phyloP scores from a whole-genome alignment of 2,888 invertebrate species.

The Arge pagana region DNA sequence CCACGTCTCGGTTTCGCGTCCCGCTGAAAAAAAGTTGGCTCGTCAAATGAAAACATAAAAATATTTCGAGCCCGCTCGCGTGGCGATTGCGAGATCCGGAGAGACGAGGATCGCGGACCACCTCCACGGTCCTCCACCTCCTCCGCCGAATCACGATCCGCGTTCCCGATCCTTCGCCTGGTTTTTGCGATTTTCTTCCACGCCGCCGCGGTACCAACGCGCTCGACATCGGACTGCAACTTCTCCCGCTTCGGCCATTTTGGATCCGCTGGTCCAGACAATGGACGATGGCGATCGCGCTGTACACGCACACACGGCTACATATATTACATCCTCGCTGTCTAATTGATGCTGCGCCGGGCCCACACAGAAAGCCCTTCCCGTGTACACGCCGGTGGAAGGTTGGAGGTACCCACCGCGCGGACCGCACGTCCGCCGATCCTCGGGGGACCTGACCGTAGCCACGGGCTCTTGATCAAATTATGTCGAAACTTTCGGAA shows the following conservation, averaged over 20 bases:
- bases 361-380: slow-evolving; percentile 38
- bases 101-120: slow-evolving; percentile 36
- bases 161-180: slow-evolving; percentile 14
- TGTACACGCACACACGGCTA: slow-evolving; percentile 17
- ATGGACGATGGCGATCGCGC: slow-evolving; percentile 34
- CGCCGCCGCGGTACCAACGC: slow-evolving; percentile 2
- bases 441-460: no score
- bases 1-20: background rate
- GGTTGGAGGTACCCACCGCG: background rate
- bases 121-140: slow-evolving; percentile 15
- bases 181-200: slow-evolving; percentile 18
- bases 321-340: slow-evolving; percentile 40
- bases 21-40: slow-evolving; percentile 6
- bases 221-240: background rate
- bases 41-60: slow-evolving; percentile 49
- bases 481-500: no score
- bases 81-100: slow-evolving; percentile 38
- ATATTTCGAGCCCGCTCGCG: slow-evolving; percentile 38
- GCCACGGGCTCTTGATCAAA: no score
- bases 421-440: no score
- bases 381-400: no score
- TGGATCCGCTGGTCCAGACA: slow-evolving; percentile 41
- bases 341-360: slow-evolving; percentile 46
- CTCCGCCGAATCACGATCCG: slow-evolving; percentile 1
- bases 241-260: slow-evolving; percentile 43